A percentile compares a stretch with the other conserved stretches of the same genome.
These are phyloP conservation scores for Ailurus styani DNA, from an alignment of 2,113 vertebrate genomes.

Conservation along the genomic window DNA sequence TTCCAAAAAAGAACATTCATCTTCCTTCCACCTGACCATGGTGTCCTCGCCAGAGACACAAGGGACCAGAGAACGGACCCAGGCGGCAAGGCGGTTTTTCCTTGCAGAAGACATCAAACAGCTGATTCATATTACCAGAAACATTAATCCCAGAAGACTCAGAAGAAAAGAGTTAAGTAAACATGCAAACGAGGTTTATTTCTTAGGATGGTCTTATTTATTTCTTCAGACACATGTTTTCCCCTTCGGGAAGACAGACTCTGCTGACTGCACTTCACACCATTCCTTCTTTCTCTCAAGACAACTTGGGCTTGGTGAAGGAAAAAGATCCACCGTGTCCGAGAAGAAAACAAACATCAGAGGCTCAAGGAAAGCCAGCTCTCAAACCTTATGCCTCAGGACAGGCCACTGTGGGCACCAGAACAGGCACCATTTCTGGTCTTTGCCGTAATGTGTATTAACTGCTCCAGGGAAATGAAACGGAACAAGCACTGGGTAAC, in stretches of 20 bases:
- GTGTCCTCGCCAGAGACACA: neutral
- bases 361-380: neutral
- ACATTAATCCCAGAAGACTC: conserved; percentile 1
- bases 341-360: neutral
- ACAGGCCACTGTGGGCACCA: neutral
- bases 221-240: conserved; percentile 19
- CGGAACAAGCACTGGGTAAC: neutral
- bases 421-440: neutral
- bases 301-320: neutral
- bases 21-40: neutral
- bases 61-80: neutral
- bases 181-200: conserved; percentile 8
- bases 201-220: conserved; percentile 31
- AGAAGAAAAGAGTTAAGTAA: conserved; percentile 18
- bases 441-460: neutral
- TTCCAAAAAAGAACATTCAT: neutral
- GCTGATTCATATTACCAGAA: conserved; percentile 2
- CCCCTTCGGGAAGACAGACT: conserved; percentile 16
- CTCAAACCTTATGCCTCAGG: neutral
- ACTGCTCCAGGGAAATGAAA: neutral
- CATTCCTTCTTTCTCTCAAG: conserved; percentile 35
- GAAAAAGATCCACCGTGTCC: neutral
- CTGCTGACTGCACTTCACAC: conserved; percentile 10
- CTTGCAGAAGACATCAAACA: conserved; percentile 15
- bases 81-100: neutral